Percentiles rank a stretch among this genome's conserved stretches.
These are phyloP conservation scores for Cremastobaeus sp. DNA, from an alignment of 2,888 invertebrate species.

Conservation along the genomic window DNA sequence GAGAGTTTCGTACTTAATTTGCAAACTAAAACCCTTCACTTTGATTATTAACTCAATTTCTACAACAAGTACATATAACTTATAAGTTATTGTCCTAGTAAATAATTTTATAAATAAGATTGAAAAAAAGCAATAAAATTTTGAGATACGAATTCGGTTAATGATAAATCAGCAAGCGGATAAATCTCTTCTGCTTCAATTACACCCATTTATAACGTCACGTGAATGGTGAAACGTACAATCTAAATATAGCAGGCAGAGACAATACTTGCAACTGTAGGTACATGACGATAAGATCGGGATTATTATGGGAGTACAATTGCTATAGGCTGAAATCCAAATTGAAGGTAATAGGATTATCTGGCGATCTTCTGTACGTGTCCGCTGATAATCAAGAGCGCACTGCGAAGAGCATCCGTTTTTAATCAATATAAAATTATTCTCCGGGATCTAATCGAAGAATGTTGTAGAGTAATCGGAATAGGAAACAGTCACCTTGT, in stretches of 20 bases:
- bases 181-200: slow-evolving; percentile 24
- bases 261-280: slow-evolving; percentile 39
- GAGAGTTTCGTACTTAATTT: too few relatives aligned
- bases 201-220: slow-evolving; percentile 37
- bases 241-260: slow-evolving; percentile 26
- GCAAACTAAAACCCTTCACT: too few relatives aligned
- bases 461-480: slow-evolving; percentile 3
- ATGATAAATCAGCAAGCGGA: slow-evolving; percentile 13
- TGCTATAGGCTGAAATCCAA: slow-evolving; percentile 36
- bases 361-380: slow-evolving; percentile 25
- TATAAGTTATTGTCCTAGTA: too few relatives aligned
- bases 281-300: slow-evolving; percentile 35
- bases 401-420: background rate
- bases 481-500: slow-evolving; percentile 6
- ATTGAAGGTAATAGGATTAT: slow-evolving; percentile 43
- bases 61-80: too few relatives aligned
- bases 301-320: slow-evolving; percentile 35
- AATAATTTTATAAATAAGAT: too few relatives aligned
- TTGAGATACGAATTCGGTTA: slow-evolving; percentile 12
- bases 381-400: slow-evolving; percentile 13
- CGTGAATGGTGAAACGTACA: too few relatives aligned
- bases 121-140: background rate
- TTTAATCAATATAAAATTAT: slow-evolving; percentile 15
- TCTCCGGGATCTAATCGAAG: background rate
- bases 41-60: too few relatives aligned